Evolutionary conservation across 2,113 vertebrate species (phyloP).

Genomic region (Rousettus leschenaultii): DNA sequence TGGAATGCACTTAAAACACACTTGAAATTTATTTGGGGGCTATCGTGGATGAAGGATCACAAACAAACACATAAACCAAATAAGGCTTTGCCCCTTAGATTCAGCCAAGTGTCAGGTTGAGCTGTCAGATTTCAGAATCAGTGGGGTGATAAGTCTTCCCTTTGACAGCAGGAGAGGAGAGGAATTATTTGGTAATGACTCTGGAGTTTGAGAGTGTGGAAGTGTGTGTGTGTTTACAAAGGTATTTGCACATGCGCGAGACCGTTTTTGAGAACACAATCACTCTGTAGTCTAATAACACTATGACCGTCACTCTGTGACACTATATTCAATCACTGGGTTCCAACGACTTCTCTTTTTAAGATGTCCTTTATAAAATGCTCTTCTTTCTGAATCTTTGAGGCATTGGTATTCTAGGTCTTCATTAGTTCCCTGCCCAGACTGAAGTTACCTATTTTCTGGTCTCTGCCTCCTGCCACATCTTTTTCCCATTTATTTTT

Average conservation of each 20-base stretch:
- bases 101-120: background rate
- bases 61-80: slow-evolving; percentile 54
- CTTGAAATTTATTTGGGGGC: slow-evolving; percentile 46
- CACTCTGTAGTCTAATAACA: background rate
- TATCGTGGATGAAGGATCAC: slow-evolving; percentile 45
- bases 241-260: background rate
- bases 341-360: background rate
- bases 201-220: background rate
- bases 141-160: background rate
- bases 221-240: background rate
- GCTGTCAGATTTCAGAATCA: background rate
- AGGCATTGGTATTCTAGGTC: background rate
- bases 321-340: background rate
- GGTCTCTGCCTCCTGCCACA: background rate
- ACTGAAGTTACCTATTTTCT: background rate
- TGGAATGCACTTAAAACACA: background rate
- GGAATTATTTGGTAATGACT: background rate
- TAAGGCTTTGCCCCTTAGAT: background rate
- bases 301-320: background rate
- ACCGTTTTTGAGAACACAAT: background rate
- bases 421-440: background rate
- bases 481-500: background rate
- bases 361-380: background rate
- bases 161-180: background rate
- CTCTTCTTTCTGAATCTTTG: background rate